Base-by-base conservation (phyloP, 2,888 invertebrate species). In the Caradrina clavipalpis region DNA sequence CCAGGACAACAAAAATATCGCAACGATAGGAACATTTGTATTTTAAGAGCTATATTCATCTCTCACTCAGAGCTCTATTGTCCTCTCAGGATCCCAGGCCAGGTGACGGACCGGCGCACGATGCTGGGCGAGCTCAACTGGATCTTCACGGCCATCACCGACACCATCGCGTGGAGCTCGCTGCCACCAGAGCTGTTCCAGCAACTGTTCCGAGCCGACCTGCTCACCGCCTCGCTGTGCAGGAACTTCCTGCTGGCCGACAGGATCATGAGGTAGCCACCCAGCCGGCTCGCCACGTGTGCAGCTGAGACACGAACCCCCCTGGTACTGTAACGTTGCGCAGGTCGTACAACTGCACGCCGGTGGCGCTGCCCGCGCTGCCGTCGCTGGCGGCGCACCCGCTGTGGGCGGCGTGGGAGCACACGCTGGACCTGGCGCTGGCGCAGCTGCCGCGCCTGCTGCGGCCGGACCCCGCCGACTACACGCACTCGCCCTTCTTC, bases 101-200 rank as follows among this genome's bases (percentile, higher is more conserved):
- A 98, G 90, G 97, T 99, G 83, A 98, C 98, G 82, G 99, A 99
- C 95, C 97, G 99, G 22, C 97, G 99, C 86, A 99, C 99, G 39
- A 99, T 99, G 98, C 96, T 99, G 81, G 99, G 99, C 58, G 99
- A 99, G 96, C 96, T 99, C 73, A 99, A 99, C 96, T 99, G 99
- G 99, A 99, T 99, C 90, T 99, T 99, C 96, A 99, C 99, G 2
- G 99, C 99, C 55, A 99, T 99, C 85, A 99, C 99, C 0, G 99
- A 99, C 93, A 99, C 99, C 13, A 99, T 99, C 89, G 99, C 99
- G 0, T 99, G 99, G 99, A 99, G 99, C 91, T 98, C 98, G 53
- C 96, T 99, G 86, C 99, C 99, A 6, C 97, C 98, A 93, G 99
- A 99, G 85, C 96, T 99, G 85, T 99, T 99, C 95, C 99, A 99